These are phyloP conservation scores for Lethrus apterus DNA, from an alignment of 1,140 invertebrate species.

Conservation along the genomic window DNA sequence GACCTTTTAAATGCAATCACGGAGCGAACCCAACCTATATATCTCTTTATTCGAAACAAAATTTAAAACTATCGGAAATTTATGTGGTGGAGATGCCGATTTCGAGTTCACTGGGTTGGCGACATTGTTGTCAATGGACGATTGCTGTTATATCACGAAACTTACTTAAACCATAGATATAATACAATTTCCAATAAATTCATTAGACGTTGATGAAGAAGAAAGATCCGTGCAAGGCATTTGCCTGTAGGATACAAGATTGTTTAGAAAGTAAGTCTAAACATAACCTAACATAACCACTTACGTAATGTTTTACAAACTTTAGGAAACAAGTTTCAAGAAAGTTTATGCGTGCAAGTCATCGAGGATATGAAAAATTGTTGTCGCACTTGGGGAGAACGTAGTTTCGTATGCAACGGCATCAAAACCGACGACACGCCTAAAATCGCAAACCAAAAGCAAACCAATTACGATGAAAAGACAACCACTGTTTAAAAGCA, in stretches of 20 bases:
- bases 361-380: constrained; percentile 59
- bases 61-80: no score
- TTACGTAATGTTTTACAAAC: constrained; percentile 9
- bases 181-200: not conserved
- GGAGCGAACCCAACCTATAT: no score
- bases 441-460: constrained; percentile 23
- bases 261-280: constrained; percentile 58
- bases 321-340: constrained; percentile 53
- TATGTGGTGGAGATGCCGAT: no score
- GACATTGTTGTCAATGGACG: no score
- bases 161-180: no score
- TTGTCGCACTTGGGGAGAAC: constrained; percentile 51
- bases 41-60: no score
- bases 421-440: constrained; percentile 45
- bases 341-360: constrained; percentile 49
- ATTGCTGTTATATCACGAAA: no score
- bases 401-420: constrained; percentile 57
- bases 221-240: constrained; percentile 66
- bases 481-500: constrained; percentile 33
- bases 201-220: constrained; percentile 26
- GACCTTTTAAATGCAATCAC: no score
- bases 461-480: constrained; percentile 31
- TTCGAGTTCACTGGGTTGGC: no score
- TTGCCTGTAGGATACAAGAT: constrained; percentile 67
- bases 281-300: constrained; percentile 4